phyloP scores from a whole-genome alignment of 2,113 vertebrate genomes.

The Burhinus oedicnemus region DNA sequence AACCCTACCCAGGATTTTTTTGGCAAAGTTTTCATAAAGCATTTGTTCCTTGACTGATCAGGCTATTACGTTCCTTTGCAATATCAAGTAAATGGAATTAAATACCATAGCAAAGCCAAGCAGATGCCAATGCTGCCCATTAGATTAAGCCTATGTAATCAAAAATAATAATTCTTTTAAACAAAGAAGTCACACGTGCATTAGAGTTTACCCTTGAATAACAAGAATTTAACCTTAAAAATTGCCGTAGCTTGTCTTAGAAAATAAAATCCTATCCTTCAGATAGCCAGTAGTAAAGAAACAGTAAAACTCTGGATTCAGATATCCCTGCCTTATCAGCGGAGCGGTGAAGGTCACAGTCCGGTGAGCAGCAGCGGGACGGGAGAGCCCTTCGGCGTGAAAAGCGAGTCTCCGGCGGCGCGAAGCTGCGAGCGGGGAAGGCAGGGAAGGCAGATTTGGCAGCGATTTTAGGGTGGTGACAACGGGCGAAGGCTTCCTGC shows the following conservation, averaged over 20 bases:
- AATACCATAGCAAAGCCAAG: conserved; percentile 1
- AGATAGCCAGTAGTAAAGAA: conserved; percentile 33
- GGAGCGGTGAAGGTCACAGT: not conserved
- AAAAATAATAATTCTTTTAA: conserved; percentile 3
- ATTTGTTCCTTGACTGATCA: conserved; percentile 32
- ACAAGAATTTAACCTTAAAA: conserved; percentile 39
- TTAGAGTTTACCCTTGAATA: not conserved
- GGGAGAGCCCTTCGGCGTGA: not conserved
- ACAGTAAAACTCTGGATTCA: not conserved
- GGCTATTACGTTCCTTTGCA: not conserved
- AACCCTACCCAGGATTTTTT: not conserved
- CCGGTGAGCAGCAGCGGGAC: conserved; percentile 7
- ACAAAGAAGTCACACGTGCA: not conserved
- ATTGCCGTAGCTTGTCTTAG: not conserved
- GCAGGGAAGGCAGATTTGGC: not conserved
- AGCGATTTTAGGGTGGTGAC: not conserved
- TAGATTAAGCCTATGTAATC: not conserved
- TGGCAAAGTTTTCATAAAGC: conserved; percentile 34
- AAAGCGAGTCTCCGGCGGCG: not conserved
- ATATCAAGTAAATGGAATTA: conserved; percentile 33
- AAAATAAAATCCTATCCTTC: conserved; percentile 32
- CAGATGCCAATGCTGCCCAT: not conserved
- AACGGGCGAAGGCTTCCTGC: not conserved
- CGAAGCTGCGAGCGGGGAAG: not conserved
- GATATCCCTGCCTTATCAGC: conserved; percentile 37